A percentile compares a stretch with the other conserved stretches of the same genome.
Conservation (phyloP, 2,113 vertebrate species). For the Porphyrio hochstetteri region DNA sequence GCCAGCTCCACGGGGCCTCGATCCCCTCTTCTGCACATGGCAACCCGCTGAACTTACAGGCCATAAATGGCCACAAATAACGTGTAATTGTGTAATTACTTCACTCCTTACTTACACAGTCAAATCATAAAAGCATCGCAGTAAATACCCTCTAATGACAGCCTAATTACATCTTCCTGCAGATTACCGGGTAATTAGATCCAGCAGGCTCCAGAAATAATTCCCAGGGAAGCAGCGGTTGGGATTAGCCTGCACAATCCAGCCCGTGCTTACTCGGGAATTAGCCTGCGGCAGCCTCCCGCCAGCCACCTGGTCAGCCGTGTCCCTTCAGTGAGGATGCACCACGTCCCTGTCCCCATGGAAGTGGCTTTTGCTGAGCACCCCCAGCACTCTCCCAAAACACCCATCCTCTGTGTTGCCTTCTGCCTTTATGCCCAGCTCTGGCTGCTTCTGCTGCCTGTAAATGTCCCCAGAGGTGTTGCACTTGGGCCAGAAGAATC, state of each 20-base stretch:
- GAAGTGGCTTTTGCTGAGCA: not conserved
- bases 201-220: conserved; percentile 71
- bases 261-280: not conserved
- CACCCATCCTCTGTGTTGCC: not conserved
- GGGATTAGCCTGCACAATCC: conserved; percentile 52
- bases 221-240: conserved; percentile 59
- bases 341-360: rapidly evolving
- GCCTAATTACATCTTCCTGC: conserved; percentile 74
- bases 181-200: conserved; percentile 73
- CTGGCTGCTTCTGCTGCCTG: not conserved
- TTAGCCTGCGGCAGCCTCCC: not conserved
- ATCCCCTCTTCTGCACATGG: conserved; percentile 15
- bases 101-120: conserved; percentile 62
- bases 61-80: conserved; percentile 65
- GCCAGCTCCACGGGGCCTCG: rapidly evolving
- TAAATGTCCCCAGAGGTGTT: not conserved
- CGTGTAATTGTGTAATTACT: conserved; percentile 62
- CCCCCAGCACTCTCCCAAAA: not conserved
- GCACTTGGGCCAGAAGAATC: too few species aligned
- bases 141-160: conserved; percentile 69
- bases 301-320: rapidly evolving
- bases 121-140: conserved; percentile 65
- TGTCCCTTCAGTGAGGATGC: rapidly evolving
- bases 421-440: not conserved
- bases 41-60: conserved; percentile 44